These are phyloP conservation scores for Pseudocheirus occidentalis DNA, from an alignment of 2,797 vertebrate genomes.

Conservation along the genomic window DNA sequence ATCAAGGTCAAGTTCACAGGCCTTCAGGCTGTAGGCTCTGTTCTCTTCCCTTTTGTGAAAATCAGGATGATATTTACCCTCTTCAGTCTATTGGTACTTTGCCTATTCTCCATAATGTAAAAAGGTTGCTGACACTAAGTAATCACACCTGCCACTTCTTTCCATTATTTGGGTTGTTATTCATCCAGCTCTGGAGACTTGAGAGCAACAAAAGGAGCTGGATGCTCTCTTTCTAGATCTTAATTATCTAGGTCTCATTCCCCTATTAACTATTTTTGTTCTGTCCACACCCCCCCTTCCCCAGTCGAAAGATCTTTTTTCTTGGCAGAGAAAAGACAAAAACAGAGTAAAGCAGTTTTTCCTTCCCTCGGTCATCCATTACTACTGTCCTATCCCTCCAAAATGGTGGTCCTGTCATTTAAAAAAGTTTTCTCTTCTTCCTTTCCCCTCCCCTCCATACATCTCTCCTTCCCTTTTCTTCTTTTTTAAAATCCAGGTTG, in stretches of 20 bases:
- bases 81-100: neutral
- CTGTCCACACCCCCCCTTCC: neutral
- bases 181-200: neutral
- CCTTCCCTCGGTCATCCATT: neutral
- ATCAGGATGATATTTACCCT: neutral
- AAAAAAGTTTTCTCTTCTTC: neutral
- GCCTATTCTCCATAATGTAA: neutral
- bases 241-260: neutral
- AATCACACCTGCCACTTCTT: neutral
- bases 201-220: neutral
- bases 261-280: neutral
- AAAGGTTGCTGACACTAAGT: neutral
- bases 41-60: neutral
- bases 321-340: neutral
- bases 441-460: neutral
- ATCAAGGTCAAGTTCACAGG: neutral
- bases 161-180: neutral
- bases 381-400: neutral
- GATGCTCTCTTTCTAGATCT: neutral
- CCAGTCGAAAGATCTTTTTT: neutral
- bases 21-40: neutral
- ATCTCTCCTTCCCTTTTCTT: neutral
- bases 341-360: neutral
- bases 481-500: neutral
- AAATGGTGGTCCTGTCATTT: neutral